Evolutionary conservation across 2,888 invertebrate species (phyloP).

Genomic region (Machimus rusticus): DNA sequence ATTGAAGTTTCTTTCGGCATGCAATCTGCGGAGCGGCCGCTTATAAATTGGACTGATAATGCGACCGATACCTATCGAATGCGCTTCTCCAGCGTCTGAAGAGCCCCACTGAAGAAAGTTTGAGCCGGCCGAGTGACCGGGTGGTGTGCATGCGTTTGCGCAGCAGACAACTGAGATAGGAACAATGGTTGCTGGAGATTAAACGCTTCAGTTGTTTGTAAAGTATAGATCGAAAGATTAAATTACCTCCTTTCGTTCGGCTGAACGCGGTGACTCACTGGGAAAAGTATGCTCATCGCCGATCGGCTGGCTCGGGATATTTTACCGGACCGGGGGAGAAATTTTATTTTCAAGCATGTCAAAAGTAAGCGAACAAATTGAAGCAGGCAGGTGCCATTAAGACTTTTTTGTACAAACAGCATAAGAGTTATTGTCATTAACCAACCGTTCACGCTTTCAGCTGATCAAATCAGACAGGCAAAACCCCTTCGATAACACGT

Average conservation of each 20-base stretch:
- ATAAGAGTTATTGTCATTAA: background rate
- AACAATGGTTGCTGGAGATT: background rate
- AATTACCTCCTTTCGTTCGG: background rate
- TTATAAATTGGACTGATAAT: background rate
- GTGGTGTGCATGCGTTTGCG: background rate
- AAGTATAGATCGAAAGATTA: background rate
- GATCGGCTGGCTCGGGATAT: background rate
- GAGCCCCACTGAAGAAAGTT: background rate
- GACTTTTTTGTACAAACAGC: background rate
- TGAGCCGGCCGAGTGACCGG: background rate
- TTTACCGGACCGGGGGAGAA: background rate
- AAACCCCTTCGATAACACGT: background rate
- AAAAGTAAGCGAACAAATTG: background rate
- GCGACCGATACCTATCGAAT: background rate
- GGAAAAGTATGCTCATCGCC: background rate
- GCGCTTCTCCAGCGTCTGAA: no score
- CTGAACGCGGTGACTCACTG: background rate
- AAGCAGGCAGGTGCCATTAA: background rate
- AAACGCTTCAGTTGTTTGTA: constrained; percentile 7
- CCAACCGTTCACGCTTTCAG: background rate
- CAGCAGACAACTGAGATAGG: background rate
- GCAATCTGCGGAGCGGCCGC: background rate
- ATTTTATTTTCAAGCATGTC: background rate
- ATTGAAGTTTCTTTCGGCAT: background rate
- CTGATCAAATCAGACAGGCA: background rate